Evolutionary conservation across 2,888 invertebrate genomes (phyloP).

Genomic region (Mamestra brassicae): DNA sequence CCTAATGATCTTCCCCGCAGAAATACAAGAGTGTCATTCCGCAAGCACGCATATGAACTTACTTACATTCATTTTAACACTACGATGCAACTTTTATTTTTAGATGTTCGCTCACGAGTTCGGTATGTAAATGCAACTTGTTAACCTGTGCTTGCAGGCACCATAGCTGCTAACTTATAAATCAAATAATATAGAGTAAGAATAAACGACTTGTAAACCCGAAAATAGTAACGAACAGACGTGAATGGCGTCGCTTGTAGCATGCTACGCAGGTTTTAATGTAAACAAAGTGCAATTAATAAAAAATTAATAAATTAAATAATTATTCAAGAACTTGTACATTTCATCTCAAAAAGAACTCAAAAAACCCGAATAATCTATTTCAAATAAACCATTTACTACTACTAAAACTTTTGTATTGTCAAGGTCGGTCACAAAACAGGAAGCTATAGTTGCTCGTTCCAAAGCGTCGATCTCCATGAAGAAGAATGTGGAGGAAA

Average conservation of each 20-base stretch:
- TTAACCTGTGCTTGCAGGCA: constrained; percentile 72
- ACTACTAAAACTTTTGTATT: too few relatives aligned
- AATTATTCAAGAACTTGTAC: neutral
- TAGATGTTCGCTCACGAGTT: constrained; percentile 80
- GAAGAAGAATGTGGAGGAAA: neutral
- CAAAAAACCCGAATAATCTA: too few relatives aligned
- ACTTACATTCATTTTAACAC: constrained; percentile 71
- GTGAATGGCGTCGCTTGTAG: neutral
- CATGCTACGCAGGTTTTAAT: neutral
- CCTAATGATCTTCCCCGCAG: constrained; percentile 33
- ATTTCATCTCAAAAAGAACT: neutral
- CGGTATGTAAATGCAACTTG: constrained; percentile 84
- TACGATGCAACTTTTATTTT: constrained; percentile 83
- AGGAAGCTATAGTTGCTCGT: too few relatives aligned
- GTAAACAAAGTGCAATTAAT: neutral
- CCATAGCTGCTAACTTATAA: constrained; percentile 64
- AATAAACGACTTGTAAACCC: constrained; percentile 7
- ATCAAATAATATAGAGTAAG: constrained; percentile 60
- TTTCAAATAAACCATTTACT: too few relatives aligned
- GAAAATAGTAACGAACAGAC: neutral
- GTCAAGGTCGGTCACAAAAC: too few relatives aligned
- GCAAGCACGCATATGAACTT: constrained; percentile 47
- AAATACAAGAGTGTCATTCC: constrained; percentile 63
- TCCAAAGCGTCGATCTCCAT: too few relatives aligned
- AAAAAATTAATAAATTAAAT: neutral